phyloP scores from a whole-genome alignment of 2,113 vertebrate genomes.

The Lepus europaeus region DNA sequence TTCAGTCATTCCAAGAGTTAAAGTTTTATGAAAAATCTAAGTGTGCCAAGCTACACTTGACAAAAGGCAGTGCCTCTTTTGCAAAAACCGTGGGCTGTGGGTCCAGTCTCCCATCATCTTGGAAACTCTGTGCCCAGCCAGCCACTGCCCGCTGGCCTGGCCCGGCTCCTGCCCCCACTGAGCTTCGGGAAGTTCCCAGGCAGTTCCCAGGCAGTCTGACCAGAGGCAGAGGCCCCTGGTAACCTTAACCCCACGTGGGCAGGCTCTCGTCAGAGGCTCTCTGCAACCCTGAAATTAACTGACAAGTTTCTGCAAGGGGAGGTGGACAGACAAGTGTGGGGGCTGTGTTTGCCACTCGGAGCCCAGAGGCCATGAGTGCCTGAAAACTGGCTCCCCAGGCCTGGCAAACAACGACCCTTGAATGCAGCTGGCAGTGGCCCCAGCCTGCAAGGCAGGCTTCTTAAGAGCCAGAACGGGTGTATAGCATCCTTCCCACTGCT shows the following conservation, averaged over 20 bases:
- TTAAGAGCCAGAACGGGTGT: neutral
- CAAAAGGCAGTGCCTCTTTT: neutral
- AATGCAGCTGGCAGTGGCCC: neutral
- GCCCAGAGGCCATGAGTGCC: conserved; percentile 44
- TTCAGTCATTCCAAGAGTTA: conserved; percentile 17
- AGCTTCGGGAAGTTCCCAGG: conserved; percentile 87
- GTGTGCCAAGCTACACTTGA: neutral
- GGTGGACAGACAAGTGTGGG: conserved; percentile 72
- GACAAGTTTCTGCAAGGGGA: conserved; percentile 78
- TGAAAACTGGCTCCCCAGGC: neutral
- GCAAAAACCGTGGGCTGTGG: conserved; percentile 41
- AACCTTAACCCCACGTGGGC: conserved; percentile 89
- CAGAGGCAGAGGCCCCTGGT: conserved; percentile 87
- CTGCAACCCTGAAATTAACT: conserved; percentile 88
- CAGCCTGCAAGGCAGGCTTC: neutral
- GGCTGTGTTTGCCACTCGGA: conserved; percentile 71
- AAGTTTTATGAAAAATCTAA: conserved; percentile 48
- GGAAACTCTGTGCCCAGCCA: conserved; percentile 65
- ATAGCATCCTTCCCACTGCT: neutral
- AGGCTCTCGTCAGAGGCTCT: conserved; percentile 80
- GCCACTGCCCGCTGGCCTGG: conserved; percentile 85
- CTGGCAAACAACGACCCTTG: neutral
- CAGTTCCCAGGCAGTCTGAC: conserved; percentile 88
- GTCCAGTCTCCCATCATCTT: conserved; percentile 39
- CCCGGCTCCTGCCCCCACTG: conserved; percentile 84